Base-by-base conservation (phyloP, 2,888 invertebrate species). In the Leptopilina drosophilae region DNA sequence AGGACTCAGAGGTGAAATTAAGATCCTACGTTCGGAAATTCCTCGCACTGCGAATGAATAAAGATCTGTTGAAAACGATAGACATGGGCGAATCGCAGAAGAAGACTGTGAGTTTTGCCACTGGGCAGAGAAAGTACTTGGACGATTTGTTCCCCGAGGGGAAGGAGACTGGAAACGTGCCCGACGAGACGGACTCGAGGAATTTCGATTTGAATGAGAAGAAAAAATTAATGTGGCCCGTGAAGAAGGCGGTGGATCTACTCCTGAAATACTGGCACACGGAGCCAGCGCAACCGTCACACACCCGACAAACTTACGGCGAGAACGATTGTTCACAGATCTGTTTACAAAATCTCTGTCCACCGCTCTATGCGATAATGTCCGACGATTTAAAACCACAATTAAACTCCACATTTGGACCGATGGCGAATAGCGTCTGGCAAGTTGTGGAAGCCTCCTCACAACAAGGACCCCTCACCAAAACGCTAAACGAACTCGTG, bases 391-490 rank as follows among this genome's bases (percentile, higher is more conserved):
- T 98, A 26, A 96, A 96, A 89, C 95, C 96, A 56, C 95, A 94
- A 84, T 93, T 97, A 77, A 95, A 96, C 89, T 97, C 97, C 6
- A 95, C 97, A 62, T 97, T 97, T 89, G 97, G 97, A 64, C 95
- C 96, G 20, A 96, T 97, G 77, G 94, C 95, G 85, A 97, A 97
- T 90, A 96, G 96, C 8, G 96, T 97, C 76, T 98, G 97, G 97
- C 96, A 96, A 92, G 96, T 98, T 84, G 96, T 97, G 6, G 97
- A 97, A 92, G 96, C 96, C 56, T 96, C 97, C 9, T 96, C 97
- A 14, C 96, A 97, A 91, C 96, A 96, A 93, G 97, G 95, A 93
- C 96, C 96, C 12, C 94, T 97, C 82, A 96, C 97, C 8, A 95
- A 96, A 91, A 95, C 96, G 5, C 93, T 97, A 15, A 96, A 97